phyloP scores from a whole-genome alignment of 2,797 vertebrate species.

The Anolis apletophallus region DNA sequence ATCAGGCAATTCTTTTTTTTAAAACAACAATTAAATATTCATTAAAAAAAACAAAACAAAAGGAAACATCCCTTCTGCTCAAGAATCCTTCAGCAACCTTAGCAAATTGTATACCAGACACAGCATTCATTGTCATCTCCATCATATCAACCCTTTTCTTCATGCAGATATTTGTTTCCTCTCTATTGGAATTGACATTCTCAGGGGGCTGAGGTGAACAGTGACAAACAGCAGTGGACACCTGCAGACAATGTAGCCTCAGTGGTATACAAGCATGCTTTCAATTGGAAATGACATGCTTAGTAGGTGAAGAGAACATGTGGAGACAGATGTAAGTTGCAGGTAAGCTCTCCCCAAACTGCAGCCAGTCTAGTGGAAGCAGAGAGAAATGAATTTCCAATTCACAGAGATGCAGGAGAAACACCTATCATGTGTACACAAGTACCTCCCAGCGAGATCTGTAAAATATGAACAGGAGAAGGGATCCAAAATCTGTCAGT shows the following conservation, averaged over 20 bases:
- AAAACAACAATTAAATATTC: not conserved
- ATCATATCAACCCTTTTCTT: conserved; percentile 5
- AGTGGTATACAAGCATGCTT: not conserved
- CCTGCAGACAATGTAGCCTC: conserved; percentile 17
- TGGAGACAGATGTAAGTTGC: conserved; percentile 4
- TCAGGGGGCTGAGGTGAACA: conserved; percentile 17
- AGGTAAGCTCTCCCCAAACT: not conserved
- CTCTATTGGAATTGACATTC: conserved; percentile 22
- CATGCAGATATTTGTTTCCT: conserved; percentile 5
- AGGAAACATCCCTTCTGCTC: not conserved
- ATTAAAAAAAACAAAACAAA: not conserved
- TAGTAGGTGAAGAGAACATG: not conserved
- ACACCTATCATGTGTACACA: not conserved
- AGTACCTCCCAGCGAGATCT: not conserved
- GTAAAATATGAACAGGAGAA: not conserved
- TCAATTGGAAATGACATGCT: conserved; percentile 32
- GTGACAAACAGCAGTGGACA: conserved; percentile 35
- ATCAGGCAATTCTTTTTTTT: too few relatives aligned
- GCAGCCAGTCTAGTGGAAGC: not conserved
- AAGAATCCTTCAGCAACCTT: not conserved
- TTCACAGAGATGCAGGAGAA: not conserved
- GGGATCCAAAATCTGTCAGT: not conserved
- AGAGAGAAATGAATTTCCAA: not conserved
- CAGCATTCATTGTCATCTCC: conserved; percentile 2
- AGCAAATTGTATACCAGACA: not conserved